Percentiles rank a stretch among this genome's conserved stretches.
Evolutionary conservation across 2,888 invertebrate species (phyloP).

Genomic region (Tillus elongatus): DNA sequence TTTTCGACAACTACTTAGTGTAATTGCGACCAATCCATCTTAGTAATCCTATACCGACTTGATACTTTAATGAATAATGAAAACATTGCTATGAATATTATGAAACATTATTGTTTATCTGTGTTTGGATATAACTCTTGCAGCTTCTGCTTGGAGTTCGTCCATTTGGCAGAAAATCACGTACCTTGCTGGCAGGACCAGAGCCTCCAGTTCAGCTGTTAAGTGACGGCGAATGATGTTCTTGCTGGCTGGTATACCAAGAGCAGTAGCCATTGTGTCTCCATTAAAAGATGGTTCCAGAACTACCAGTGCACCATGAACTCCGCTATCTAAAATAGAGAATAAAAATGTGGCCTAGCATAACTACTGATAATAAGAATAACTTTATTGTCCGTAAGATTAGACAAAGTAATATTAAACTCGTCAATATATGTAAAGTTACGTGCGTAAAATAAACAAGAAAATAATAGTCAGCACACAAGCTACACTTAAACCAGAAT

Average conservation of each 20-base stretch:
- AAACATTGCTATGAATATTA: constrained; percentile 3
- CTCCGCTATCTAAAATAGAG: constrained; percentile 72
- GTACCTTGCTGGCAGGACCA: constrained; percentile 89
- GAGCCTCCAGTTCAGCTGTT: constrained; percentile 80
- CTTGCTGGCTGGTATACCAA: constrained; percentile 86
- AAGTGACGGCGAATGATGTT: constrained; percentile 88
- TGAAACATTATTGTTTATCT: constrained; percentile 29
- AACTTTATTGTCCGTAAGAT: too few relatives aligned
- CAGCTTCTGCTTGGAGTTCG: constrained; percentile 70
- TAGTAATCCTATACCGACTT: too few relatives aligned
- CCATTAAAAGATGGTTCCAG: constrained; percentile 89
- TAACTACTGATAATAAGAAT: too few relatives aligned
- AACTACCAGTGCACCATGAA: constrained; percentile 89
- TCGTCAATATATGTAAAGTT: too few relatives aligned
- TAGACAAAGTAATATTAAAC: too few relatives aligned
- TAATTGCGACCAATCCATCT: too few relatives aligned
- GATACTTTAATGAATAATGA: too few relatives aligned
- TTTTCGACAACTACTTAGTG: too few relatives aligned
- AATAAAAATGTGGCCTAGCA: background rate
- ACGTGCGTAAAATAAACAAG: too few relatives aligned
- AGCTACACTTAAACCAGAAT: too few relatives aligned
- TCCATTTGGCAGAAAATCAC: constrained; percentile 79
- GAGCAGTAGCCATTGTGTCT: constrained; percentile 87
- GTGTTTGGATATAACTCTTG: constrained; percentile 57
- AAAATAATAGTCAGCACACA: too few relatives aligned